Evolutionary conservation across 92 coral and sea anemone species (phyloP).

Genomic region (Palythoa heliodiscus): DNA sequence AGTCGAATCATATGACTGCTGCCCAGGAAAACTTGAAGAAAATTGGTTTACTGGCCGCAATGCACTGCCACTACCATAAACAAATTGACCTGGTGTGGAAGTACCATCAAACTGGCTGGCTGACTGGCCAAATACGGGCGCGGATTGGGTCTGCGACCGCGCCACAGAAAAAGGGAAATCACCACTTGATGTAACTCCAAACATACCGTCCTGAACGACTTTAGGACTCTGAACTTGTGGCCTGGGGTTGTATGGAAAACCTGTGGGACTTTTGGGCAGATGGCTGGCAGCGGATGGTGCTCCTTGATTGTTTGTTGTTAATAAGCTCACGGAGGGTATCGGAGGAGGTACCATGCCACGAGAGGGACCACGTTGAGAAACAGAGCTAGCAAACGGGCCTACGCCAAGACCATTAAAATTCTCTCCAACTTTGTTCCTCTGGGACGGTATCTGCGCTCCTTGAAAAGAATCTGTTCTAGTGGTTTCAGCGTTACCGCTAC

Average conservation of each 20-base stretch:
- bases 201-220: slow-evolving; percentile 12
- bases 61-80: slow-evolving; percentile 18
- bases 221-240: slow-evolving; percentile 33
- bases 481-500: neutral
- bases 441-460: neutral
- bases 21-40: slow-evolving; percentile 11
- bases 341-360: slow-evolving; percentile 31
- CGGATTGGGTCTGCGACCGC: neutral
- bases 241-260: slow-evolving; percentile 5
- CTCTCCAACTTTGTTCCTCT: slow-evolving; percentile 14
- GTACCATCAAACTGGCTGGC: slow-evolving; percentile 10
- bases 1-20: slow-evolving; percentile 17
- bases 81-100: slow-evolving; percentile 29
- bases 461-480: slow-evolving; percentile 4
- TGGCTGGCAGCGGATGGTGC: slow-evolving; percentile 6
- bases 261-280: slow-evolving; percentile 20
- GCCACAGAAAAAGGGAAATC: slow-evolving; percentile 3
- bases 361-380: neutral
- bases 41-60: slow-evolving; percentile 19
- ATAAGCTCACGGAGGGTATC: neutral
- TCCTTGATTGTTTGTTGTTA: slow-evolving; percentile 18
- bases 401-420: neutral
- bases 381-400: neutral
- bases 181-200: slow-evolving; percentile 24
- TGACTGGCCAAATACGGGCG: slow-evolving; percentile 20